These are phyloP conservation scores for Cheilosia urbana DNA, from an alignment of 2,888 invertebrate genomes.

Conservation along the genomic window DNA sequence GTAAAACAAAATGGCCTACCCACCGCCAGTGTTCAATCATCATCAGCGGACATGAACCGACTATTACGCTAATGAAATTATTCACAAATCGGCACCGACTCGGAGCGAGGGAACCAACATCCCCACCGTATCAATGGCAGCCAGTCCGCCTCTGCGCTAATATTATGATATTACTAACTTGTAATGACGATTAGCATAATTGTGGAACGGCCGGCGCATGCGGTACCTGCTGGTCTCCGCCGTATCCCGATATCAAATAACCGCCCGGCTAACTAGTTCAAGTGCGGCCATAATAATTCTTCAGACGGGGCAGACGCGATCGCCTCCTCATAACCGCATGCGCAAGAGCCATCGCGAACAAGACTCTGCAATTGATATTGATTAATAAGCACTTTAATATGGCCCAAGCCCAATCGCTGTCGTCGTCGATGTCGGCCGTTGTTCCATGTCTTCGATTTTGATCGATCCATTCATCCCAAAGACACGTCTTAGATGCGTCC, in stretches of 20 bases:
- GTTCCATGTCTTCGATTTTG: conserved; percentile 34
- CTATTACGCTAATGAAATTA: conserved; percentile 70
- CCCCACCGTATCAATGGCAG: conserved; percentile 65
- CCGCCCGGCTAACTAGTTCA: conserved; percentile 69
- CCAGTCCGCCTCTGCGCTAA: conserved; percentile 71
- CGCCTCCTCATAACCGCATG: conserved; percentile 24
- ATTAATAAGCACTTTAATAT: conserved; percentile 70
- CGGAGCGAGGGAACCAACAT: conserved; percentile 39
- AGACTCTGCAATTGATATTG: conserved; percentile 66
- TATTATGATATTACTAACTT: conserved; percentile 75
- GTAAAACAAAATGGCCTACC: conserved; percentile 40
- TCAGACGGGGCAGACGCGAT: not conserved
- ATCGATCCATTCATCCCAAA: conserved; percentile 58
- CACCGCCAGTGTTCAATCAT: conserved; percentile 48
- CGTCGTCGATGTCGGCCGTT: conserved; percentile 59
- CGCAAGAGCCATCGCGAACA: conserved; percentile 38
- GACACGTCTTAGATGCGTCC: conserved; percentile 33
- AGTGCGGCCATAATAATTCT: conserved; percentile 63
- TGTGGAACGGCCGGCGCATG: conserved; percentile 41
- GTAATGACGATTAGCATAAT: conserved; percentile 74
- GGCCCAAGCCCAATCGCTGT: conserved; percentile 52
- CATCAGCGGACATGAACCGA: conserved; percentile 55
- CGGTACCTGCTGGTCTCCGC: conserved; percentile 37
- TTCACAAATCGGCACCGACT: conserved; percentile 71
- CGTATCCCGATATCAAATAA: conserved; percentile 57